These are phyloP conservation scores for Nannoperca obscura DNA, from an alignment of 2,797 vertebrate species.

Conservation along the genomic window DNA sequence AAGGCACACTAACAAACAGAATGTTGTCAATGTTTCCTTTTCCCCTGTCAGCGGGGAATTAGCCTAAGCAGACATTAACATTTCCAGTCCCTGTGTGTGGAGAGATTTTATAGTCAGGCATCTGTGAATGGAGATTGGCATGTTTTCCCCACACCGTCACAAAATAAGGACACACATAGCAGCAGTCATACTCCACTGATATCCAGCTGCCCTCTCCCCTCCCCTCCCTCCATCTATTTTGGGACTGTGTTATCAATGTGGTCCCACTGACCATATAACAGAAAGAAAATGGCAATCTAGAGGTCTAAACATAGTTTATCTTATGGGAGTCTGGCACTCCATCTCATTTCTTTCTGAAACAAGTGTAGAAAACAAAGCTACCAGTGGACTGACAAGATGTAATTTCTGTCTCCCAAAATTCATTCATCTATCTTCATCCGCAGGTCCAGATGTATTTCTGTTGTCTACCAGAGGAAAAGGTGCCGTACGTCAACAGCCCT, in stretches of 20 bases:
- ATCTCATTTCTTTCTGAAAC: not conserved
- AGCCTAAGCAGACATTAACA: slow-evolving; percentile 53
- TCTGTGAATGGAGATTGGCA: slow-evolving; percentile 57
- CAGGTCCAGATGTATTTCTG: slow-evolving; percentile 99
- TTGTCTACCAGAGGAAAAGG: slow-evolving; percentile 94
- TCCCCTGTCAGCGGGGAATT: slow-evolving; percentile 41
- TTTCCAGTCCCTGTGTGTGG: slow-evolving; percentile 48
- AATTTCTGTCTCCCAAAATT: not conserved
- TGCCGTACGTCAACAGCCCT: slow-evolving; percentile 95
- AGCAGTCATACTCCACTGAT: slow-evolving; percentile 19
- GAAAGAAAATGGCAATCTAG: too few species aligned
- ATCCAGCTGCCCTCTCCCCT: not conserved
- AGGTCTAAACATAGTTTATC: too few species aligned
- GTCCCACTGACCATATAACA: too few species aligned
- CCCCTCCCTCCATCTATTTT: not conserved
- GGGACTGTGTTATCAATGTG: too few species aligned
- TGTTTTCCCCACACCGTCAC: slow-evolving; percentile 53
- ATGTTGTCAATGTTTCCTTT: slow-evolving; percentile 36
- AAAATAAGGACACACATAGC: slow-evolving; percentile 40
- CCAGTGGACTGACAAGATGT: not conserved
- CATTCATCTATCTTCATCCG: slow-evolving; percentile 30
- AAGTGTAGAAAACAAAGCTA: not conserved
- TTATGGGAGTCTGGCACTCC: too few species aligned
- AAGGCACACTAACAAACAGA: slow-evolving; percentile 8
- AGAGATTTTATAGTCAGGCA: slow-evolving; percentile 55